These are phyloP conservation scores for Tricholaema leucomelas DNA, from an alignment of 2,113 vertebrate genomes.

Conservation along the genomic window DNA sequence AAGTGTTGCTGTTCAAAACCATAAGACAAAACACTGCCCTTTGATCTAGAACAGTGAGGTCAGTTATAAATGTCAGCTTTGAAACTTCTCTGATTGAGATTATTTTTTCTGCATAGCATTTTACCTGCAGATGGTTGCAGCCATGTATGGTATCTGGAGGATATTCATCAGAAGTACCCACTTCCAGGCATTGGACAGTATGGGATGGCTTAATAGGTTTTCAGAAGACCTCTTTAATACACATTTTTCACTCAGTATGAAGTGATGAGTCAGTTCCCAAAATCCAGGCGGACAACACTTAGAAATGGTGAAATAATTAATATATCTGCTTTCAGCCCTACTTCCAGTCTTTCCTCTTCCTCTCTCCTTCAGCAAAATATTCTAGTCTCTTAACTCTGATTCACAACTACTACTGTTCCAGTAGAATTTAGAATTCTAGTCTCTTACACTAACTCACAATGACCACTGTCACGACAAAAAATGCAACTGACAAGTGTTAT, in stretches of 20 bases:
- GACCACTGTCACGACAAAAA: not conserved
- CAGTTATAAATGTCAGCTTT: not conserved
- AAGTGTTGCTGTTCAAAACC: slow-evolving; percentile 8
- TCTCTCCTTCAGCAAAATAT: not conserved
- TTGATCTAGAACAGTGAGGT: not conserved
- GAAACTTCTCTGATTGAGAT: not conserved
- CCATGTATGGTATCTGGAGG: not conserved
- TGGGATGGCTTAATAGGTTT: not conserved
- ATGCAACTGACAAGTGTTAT: not conserved
- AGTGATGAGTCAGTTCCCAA: not conserved
- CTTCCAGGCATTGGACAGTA: not conserved
- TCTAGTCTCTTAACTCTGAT: not conserved
- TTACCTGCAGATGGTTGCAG: not conserved
- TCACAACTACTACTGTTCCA: not conserved
- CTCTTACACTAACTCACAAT: not conserved
- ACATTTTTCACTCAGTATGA: not conserved
- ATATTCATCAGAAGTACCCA: slow-evolving; percentile 7
- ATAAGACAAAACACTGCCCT: not conserved
- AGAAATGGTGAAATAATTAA: not conserved
- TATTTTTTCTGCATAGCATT: not conserved
- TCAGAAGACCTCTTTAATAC: not conserved
- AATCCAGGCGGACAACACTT: not conserved
- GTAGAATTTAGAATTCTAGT: not conserved
- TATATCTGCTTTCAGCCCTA: not conserved
- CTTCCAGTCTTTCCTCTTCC: not conserved